phyloP scores from a whole-genome alignment of 2,113 vertebrate genomes.

The Chionis minor region DNA sequence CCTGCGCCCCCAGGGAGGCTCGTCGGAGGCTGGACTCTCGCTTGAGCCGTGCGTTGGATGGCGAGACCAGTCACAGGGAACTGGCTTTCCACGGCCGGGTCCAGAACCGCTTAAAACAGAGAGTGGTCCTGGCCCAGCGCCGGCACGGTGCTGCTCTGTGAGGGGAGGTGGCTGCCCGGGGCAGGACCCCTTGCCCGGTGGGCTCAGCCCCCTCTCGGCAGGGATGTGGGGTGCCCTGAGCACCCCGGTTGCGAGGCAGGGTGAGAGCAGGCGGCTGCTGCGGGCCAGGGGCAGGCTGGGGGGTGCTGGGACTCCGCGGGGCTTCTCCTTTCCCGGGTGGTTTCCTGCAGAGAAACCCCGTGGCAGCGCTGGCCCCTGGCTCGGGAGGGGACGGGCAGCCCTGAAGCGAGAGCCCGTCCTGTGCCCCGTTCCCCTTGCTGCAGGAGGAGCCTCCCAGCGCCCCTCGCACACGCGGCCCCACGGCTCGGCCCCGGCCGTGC shows the following conservation, averaged over 20 bases:
- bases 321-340: background rate
- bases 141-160: rapidly evolving
- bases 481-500: too few relatives aligned
- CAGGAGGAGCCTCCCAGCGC: constrained; percentile 36
- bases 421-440: constrained; percentile 31
- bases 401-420: rapidly evolving
- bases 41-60: background rate
- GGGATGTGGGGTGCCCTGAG: rapidly evolving
- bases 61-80: background rate
- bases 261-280: background rate
- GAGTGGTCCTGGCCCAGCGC: background rate
- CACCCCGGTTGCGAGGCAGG: rapidly evolving
- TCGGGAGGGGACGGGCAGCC: background rate
- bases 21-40: background rate
- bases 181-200: rapidly evolving
- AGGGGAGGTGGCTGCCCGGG: background rate
- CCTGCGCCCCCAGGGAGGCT: background rate
- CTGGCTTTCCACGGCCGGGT: rapidly evolving
- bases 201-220: background rate
- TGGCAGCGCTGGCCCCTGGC: background rate
- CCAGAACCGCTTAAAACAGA: background rate
- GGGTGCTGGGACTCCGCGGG: background rate
- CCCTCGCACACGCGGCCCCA: rapidly evolving
- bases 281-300: background rate
- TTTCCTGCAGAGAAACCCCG: background rate